Evolutionary conservation across 2,888 invertebrate genomes (phyloP), one percentile per base, ranked within the genome.

Genomic region (Yponomeuta plumbellus): DNA sequence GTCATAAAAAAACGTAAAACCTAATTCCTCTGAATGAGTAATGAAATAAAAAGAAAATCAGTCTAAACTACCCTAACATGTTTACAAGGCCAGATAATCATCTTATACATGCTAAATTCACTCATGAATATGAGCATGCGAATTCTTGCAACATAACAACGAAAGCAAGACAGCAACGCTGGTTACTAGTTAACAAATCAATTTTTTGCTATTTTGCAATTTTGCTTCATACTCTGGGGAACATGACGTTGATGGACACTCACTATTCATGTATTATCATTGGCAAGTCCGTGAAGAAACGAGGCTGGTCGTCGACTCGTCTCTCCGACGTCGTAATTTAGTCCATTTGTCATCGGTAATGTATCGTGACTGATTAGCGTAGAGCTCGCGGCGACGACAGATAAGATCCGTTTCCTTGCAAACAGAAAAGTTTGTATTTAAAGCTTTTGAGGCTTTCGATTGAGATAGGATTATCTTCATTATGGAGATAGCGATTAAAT

Each of bases 341-440:
- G 39, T 20, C 58, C 64, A 64, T 67, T 58, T 64, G 34, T 65
- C 61, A 65, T 65, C 57, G 56, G 56, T 67, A 67, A 67, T 67
- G 67, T 65, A 52, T 65, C 67, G 67, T 67, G 67, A 67, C 67
- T 61, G 56, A 65, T 67, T 67, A 40, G 56, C n/a, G 64, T 64
- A 40, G 23, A 64, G 44, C 44, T 52, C 44, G 34, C 17, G 5
- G 44, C 52, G 23, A 64, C 62, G 23, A 62, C 13, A 44, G 56
- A 44, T 52, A 62, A 44, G 52, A 26, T 44, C n/a, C 52, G 52
- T 52, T 64, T 22, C 52, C 52, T 21, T 64, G 20, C n/a, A 62
- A 62, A 62, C 8, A 62, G 22, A 21, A 59, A 52, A 13, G 13
- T 52, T 52, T 52, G 4, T 17, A 52, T 52, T 52, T 52, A 3